Conservation (phyloP, 2,113 vertebrate genomes). For the Dasypus novemcinctus region DNA sequence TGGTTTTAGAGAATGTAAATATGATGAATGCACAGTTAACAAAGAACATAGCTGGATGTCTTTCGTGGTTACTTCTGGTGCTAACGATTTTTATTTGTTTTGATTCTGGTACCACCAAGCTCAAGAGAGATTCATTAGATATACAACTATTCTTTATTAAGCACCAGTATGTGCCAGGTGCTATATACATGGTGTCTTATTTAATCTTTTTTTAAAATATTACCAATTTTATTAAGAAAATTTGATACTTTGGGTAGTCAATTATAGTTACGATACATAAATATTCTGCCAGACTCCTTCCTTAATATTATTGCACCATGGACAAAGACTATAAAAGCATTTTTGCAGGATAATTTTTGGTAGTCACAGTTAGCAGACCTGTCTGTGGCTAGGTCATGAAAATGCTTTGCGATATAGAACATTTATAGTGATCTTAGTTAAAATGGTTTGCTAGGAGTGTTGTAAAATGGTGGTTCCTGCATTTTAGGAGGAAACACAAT, state of each 20-base stretch:
- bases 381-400: neutral
- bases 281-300: neutral
- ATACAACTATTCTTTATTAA: neutral
- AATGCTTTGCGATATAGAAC: neutral
- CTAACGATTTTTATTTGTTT: neutral
- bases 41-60: neutral
- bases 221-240: slow-evolving; percentile 16
- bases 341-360: slow-evolving; percentile 17
- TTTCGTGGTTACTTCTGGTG: neutral
- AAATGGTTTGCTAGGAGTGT: slow-evolving; percentile 18
- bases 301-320: neutral
- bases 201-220: neutral
- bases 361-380: slow-evolving; percentile 1
- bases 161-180: neutral
- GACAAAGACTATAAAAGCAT: neutral
- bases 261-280: slow-evolving; percentile 1
- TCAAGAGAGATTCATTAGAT: neutral
- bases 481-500: neutral
- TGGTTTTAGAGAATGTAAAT: neutral
- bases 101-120: neutral
- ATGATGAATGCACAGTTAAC: neutral
- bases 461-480: neutral
- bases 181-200: neutral
- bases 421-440: neutral
- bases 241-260: neutral